Conservation (phyloP, 37 sponge, comb jelly and placozoan species). For the Beroe forskalii region DNA sequence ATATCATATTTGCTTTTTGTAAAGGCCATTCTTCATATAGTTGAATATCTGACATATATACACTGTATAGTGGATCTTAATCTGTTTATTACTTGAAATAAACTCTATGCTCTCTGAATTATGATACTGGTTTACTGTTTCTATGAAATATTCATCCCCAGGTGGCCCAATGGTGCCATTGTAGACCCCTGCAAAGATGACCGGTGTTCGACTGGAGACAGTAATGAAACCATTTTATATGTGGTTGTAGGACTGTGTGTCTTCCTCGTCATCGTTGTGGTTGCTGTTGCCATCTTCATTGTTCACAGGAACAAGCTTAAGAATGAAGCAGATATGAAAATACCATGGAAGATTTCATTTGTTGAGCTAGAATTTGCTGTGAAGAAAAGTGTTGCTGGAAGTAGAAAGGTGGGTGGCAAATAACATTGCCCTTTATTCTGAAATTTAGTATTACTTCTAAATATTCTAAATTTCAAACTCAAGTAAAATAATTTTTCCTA, state of each 20-base stretch:
- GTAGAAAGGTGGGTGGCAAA: background rate
- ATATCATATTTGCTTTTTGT: too few species aligned
- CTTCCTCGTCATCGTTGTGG: background rate
- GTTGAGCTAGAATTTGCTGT: slow-evolving; percentile 45
- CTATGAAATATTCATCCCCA: too few species aligned
- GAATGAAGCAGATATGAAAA: slow-evolving; percentile 36
- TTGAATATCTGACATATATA: too few species aligned
- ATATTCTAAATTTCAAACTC: too few species aligned
- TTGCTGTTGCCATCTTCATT: slow-evolving; percentile 10
- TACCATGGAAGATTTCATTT: slow-evolving; percentile 33
- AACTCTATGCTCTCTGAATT: too few species aligned
- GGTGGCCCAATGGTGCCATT: slow-evolving; percentile 26
- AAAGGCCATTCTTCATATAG: too few species aligned
- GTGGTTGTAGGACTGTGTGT: slow-evolving; percentile 32
- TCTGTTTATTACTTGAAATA: too few species aligned
- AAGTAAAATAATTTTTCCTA: too few species aligned
- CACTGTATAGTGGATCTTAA: too few species aligned
- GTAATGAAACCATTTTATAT: background rate
- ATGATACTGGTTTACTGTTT: too few species aligned
- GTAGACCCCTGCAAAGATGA: slow-evolving; percentile 54
- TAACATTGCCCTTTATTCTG: background rate
- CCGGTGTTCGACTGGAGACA: background rate
- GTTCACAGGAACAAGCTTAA: background rate
- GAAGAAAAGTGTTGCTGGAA: slow-evolving; percentile 63
- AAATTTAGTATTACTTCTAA: too few species aligned